Evolutionary conservation across 2,113 vertebrate species (phyloP).

Genomic region (Siniperca chuatsi): DNA sequence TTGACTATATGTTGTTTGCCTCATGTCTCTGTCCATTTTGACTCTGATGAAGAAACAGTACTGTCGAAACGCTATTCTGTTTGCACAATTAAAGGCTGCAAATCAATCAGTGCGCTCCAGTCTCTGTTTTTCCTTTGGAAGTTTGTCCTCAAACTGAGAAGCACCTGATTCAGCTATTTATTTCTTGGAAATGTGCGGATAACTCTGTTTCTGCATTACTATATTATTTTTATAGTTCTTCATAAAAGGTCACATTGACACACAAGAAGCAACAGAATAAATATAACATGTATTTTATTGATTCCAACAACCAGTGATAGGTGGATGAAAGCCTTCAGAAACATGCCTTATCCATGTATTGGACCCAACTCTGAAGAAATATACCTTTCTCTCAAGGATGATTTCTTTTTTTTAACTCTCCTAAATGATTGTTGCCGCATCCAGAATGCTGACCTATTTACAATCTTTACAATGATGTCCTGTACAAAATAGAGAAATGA

Average conservation of each 20-base stretch:
- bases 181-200: no score
- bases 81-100: no score
- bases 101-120: no score
- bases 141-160: no score
- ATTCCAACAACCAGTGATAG: slow-evolving; percentile 83
- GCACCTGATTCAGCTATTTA: no score
- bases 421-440: slow-evolving; percentile 85
- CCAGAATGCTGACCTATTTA: slow-evolving; percentile 84
- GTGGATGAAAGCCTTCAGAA: slow-evolving; percentile 80
- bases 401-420: slow-evolving; percentile 14
- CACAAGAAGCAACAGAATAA: slow-evolving; percentile 42
- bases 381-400: slow-evolving; percentile 64
- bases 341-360: slow-evolving; percentile 70
- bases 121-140: no score
- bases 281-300: slow-evolving; percentile 88
- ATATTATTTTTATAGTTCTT: background rate
- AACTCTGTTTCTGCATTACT: no score
- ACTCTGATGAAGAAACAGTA: no score
- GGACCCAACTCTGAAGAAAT: slow-evolving; percentile 66
- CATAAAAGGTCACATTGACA: background rate
- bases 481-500: slow-evolving; percentile 87
- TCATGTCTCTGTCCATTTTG: no score
- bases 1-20: no score
- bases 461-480: slow-evolving; percentile 86
- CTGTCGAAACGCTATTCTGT: no score